Percentiles rank a stretch among this genome's conserved stretches.
These are phyloP conservation scores for Polydrusus cervinus DNA, from an alignment of 2,888 invertebrate species.

Conservation along the genomic window DNA sequence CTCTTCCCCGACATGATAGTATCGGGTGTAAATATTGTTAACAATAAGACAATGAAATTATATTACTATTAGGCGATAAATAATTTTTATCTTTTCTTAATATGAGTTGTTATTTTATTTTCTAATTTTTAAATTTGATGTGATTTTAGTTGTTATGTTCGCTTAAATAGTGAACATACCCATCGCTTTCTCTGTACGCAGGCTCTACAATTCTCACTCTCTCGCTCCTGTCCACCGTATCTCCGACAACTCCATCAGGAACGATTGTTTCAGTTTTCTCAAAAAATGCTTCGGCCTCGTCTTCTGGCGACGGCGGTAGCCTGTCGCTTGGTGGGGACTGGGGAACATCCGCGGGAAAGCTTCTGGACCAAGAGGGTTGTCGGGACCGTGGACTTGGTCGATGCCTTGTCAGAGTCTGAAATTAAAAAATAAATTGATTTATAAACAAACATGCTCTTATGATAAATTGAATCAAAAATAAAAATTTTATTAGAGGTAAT, in stretches of 20 bases:
- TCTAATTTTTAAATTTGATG: too few species aligned
- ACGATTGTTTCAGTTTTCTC: constrained; percentile 68
- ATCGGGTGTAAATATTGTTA: too few species aligned
- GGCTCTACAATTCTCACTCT: constrained; percentile 53
- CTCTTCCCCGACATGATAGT: too few species aligned
- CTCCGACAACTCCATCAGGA: constrained; percentile 55
- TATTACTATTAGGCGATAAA: too few species aligned
- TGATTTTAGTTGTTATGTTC: too few species aligned
- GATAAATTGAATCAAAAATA: too few species aligned
- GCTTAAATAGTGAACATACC: constrained; percentile 1
- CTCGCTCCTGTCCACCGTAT: constrained; percentile 60
- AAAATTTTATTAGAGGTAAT: too few species aligned
- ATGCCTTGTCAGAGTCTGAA: constrained; percentile 77
- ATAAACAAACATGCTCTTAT: too few species aligned
- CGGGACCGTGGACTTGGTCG: constrained; percentile 76
- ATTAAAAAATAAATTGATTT: constrained; percentile 30
- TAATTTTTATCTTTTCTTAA: too few species aligned
- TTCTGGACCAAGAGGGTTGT: constrained; percentile 81
- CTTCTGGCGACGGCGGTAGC: constrained; percentile 65
- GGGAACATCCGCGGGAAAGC: constrained; percentile 76
- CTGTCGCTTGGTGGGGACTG: constrained; percentile 56
- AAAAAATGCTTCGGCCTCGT: constrained; percentile 76
- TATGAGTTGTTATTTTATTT: too few species aligned
- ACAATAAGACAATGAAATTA: too few species aligned
- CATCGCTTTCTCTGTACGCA: constrained; percentile 52